Conservation (phyloP, 2,797 vertebrate species). For the Liasis olivaceus region DNA sequence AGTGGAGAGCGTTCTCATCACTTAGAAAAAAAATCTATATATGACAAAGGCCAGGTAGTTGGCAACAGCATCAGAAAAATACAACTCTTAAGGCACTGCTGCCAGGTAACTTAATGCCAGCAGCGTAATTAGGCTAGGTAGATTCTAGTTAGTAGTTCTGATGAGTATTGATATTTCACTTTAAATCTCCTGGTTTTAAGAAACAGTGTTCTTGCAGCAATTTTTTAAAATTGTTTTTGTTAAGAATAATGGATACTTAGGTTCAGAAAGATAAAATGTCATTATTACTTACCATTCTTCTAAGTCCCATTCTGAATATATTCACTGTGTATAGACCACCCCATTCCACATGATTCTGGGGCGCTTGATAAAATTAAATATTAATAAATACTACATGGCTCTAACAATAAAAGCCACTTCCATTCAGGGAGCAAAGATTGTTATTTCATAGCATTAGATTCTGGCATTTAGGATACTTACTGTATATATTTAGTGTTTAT, state of each 20-base stretch:
- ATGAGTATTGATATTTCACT: background rate
- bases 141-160: background rate
- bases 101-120: background rate
- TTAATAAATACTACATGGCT: background rate
- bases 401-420: background rate
- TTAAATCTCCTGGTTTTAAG: background rate
- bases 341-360: background rate
- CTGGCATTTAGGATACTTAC: background rate
- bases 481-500: background rate
- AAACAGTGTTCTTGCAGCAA: background rate
- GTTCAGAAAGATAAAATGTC: background rate
- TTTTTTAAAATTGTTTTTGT: background rate
- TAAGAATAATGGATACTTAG: background rate
- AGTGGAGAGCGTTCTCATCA: background rate
- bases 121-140: slow-evolving; percentile 5
- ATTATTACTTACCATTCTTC: background rate
- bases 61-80: slow-evolving; percentile 10
- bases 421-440: background rate
- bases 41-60: slow-evolving; percentile 17
- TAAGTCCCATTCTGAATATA: background rate
- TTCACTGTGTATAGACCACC: background rate
- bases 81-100: background rate
- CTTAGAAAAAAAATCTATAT: background rate
- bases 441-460: background rate
- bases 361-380: background rate